These are phyloP conservation scores for Australoheros facetus DNA, from an alignment of 2,797 vertebrate genomes.

Conservation along the genomic window DNA sequence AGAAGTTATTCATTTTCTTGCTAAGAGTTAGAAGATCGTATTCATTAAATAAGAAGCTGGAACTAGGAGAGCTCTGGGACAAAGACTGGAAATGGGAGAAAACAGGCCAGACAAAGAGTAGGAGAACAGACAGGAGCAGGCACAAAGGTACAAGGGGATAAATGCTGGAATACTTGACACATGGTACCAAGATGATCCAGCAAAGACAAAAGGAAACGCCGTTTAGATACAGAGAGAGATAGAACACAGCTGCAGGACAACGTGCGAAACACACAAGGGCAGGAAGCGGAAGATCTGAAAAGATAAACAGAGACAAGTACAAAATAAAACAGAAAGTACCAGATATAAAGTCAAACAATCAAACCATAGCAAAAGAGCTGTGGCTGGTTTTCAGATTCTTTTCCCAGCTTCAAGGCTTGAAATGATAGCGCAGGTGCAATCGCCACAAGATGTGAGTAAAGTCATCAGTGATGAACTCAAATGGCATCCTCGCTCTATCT, in stretches of 20 bases:
- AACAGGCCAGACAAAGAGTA: not conserved
- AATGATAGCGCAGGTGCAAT: not conserved
- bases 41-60: not conserved
- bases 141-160: not conserved
- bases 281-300: not conserved
- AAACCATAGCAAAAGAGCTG: too few relatives aligned
- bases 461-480: conserved; percentile 46
- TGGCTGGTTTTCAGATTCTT: not conserved
- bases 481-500: conserved; percentile 51
- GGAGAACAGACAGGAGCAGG: not conserved
- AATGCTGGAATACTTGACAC: not conserved
- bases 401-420: not conserved
- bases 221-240: not conserved
- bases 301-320: not conserved
- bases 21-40: not conserved
- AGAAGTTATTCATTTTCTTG: not conserved
- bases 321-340: conserved; percentile 1
- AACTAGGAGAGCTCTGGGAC: not conserved
- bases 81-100: not conserved
- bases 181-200: not conserved
- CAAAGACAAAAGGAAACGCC: not conserved
- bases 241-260: not conserved
- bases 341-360: not conserved
- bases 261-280: not conserved
- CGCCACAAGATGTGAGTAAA: not conserved